These are phyloP conservation scores for Actias luna DNA, from an alignment of 2,888 invertebrate species.

Conservation along the genomic window DNA sequence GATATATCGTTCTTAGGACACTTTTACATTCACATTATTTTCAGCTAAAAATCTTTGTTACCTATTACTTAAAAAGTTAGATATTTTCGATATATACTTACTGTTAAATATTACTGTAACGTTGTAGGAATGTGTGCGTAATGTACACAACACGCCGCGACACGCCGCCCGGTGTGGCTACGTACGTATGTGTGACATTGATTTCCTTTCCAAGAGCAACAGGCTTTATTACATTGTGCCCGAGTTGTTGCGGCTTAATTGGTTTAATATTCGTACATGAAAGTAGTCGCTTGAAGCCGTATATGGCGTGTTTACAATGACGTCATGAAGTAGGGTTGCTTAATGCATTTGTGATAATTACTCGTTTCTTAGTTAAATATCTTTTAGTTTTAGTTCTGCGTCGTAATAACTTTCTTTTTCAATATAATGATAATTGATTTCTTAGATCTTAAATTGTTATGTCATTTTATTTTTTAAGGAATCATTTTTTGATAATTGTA, in stretches of 20 bases:
- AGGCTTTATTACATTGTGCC: slow-evolving; percentile 47
- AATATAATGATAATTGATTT: too few species aligned
- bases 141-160: too few species aligned
- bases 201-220: slow-evolving; percentile 68
- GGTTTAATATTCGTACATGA: slow-evolving; percentile 27
- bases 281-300: slow-evolving; percentile 12
- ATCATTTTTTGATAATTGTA: too few species aligned
- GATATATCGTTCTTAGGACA: too few species aligned
- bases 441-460: too few species aligned
- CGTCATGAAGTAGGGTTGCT: not conserved
- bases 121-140: slow-evolving; percentile 29
- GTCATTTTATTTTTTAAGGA: too few species aligned
- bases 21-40: too few species aligned
- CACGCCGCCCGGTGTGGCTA: slow-evolving; percentile 33
- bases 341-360: not conserved
- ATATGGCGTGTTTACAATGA: slow-evolving; percentile 7
- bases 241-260: slow-evolving; percentile 32
- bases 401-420: not conserved
- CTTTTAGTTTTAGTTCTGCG: not conserved
- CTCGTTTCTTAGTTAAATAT: not conserved
- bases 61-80: not conserved
- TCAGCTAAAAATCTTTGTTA: not conserved
- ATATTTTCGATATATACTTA: not conserved
- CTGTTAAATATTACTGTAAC: slow-evolving; percentile 20
- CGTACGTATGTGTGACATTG: slow-evolving; percentile 65